phyloP scores from a whole-genome alignment of 2,888 invertebrate genomes.

The Lasioglossum pauxillum region DNA sequence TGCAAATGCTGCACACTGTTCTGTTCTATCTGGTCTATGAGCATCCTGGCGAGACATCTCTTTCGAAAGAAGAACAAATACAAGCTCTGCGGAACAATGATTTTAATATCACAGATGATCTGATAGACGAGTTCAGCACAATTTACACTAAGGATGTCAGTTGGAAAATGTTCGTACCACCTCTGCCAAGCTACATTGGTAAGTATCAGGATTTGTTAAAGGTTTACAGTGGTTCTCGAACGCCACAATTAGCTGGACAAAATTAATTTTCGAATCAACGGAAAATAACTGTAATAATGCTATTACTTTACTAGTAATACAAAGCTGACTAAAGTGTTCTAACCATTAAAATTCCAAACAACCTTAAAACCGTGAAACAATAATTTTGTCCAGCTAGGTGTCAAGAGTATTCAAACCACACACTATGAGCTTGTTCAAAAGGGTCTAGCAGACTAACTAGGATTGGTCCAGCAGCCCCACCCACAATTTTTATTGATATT shows the following conservation, averaged over 20 bases:
- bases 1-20: slow-evolving; percentile 89
- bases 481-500: too few species aligned
- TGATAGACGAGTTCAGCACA: slow-evolving; percentile 84
- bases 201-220: not conserved
- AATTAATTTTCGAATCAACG: not conserved
- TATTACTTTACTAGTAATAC: too few species aligned
- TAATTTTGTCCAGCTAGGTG: not conserved
- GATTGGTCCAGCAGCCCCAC: too few species aligned
- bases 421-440: not conserved
- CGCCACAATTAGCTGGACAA: not conserved
- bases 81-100: slow-evolving; percentile 76
- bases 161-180: slow-evolving; percentile 91
- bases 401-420: not conserved
- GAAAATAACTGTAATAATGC: not conserved
- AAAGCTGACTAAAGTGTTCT: not conserved
- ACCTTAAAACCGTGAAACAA: not conserved
- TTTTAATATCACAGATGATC: slow-evolving; percentile 80
- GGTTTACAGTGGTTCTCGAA: not conserved
- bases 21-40: slow-evolving; percentile 89
- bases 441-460: too few species aligned
- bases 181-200: slow-evolving; percentile 86
- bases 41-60: slow-evolving; percentile 82
- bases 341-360: not conserved
- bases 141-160: slow-evolving; percentile 86
- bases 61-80: slow-evolving; percentile 74